phyloP scores from a whole-genome alignment of 2,113 vertebrate genomes.

The Podiceps cristatus region DNA sequence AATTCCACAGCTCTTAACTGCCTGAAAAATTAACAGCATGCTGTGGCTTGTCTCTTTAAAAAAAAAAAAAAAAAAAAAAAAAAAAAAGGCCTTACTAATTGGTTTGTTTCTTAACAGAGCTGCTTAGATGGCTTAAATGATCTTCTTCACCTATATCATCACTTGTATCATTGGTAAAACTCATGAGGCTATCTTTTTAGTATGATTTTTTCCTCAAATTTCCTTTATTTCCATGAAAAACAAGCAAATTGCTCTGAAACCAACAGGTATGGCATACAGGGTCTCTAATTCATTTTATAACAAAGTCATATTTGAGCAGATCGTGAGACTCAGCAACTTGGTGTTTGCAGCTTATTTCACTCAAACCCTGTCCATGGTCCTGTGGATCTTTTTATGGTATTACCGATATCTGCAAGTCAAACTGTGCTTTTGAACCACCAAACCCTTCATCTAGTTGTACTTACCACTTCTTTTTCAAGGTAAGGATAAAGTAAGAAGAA shows the following conservation, averaged over 20 bases:
- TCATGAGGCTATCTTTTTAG: fast-evolving
- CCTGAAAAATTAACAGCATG: background rate
- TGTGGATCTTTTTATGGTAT: background rate
- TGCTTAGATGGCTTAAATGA: background rate
- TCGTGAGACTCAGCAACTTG: background rate
- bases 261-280: background rate
- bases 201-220: background rate
- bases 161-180: background rate
- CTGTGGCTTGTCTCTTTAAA: background rate
- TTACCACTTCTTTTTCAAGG: background rate
- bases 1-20: background rate
- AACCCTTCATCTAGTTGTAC: background rate
- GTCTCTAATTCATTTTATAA: background rate
- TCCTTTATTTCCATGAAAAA: background rate
- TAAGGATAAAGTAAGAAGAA: background rate
- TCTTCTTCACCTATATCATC: background rate
- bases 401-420: background rate
- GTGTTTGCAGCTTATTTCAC: background rate
- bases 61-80: too few relatives aligned
- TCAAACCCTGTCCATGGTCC: background rate
- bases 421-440: background rate
- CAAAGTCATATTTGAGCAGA: background rate
- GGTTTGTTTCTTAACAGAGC: background rate
- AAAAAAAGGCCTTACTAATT: background rate
- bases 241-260: background rate